These are phyloP conservation scores for Gnathonemus longibarbis DNA, from an alignment of 2,113 vertebrate species.

Conservation along the genomic window DNA sequence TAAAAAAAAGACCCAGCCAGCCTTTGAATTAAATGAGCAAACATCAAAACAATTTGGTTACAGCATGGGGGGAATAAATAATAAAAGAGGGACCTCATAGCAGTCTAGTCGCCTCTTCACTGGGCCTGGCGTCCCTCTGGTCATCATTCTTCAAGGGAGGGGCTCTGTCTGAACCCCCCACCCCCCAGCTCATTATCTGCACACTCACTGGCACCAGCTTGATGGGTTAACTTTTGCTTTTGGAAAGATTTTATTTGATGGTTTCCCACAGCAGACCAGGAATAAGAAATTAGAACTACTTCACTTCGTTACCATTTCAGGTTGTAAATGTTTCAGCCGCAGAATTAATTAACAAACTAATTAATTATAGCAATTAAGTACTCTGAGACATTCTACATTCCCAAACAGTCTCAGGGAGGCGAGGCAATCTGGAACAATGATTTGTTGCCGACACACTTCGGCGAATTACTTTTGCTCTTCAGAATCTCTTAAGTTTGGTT, in stretches of 20 bases:
- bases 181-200: not conserved
- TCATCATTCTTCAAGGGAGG: not conserved
- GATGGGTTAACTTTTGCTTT: slow-evolving; percentile 1
- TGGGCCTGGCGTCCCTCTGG: not conserved
- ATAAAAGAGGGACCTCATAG: not conserved
- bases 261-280: not conserved
- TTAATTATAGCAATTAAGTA: slow-evolving; percentile 11
- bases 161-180: not conserved
- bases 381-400: not conserved
- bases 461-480: not conserved
- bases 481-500: not conserved
- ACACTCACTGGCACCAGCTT: not conserved
- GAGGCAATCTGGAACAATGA: not conserved
- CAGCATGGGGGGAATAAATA: not conserved
- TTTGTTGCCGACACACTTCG: not conserved
- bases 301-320: not conserved
- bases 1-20: not conserved
- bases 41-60: slow-evolving; percentile 10
- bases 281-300: not conserved
- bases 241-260: slow-evolving; percentile 2
- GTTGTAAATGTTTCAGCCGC: not conserved
- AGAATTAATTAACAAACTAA: not conserved
- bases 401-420: not conserved
- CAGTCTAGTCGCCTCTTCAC: not conserved
- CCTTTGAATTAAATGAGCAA: slow-evolving; percentile 11